Percentiles rank a stretch among this genome's conserved stretches.
These are phyloP conservation scores for Megatriorchis doriae DNA, from an alignment of 2,113 vertebrate genomes.

Conservation along the genomic window DNA sequence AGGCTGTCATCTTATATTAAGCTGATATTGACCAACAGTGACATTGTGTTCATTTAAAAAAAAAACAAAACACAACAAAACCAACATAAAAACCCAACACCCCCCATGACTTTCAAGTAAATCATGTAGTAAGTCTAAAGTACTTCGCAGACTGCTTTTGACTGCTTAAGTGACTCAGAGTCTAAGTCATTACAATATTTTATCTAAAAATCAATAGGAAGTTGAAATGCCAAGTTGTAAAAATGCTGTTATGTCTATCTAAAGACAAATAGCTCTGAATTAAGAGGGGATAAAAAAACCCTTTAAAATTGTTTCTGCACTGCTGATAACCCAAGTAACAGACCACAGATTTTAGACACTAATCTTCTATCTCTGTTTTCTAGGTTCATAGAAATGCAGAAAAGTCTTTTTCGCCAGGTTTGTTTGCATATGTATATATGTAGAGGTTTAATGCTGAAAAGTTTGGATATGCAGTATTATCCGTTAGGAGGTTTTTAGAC, in stretches of 20 bases:
- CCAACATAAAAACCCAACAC: background rate
- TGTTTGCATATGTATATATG: background rate
- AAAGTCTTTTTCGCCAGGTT: background rate
- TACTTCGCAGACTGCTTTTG: background rate
- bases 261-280: background rate
- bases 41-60: background rate
- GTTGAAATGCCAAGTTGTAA: background rate
- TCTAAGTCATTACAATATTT: background rate
- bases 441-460: background rate
- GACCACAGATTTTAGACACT: background rate
- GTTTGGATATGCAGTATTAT: background rate
- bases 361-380: background rate
- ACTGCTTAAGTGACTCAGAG: background rate
- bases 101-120: background rate
- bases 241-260: background rate
- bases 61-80: background rate
- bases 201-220: background rate
- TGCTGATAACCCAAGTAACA: background rate
- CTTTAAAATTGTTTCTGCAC: background rate
- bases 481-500: background rate
- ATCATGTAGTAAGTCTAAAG: background rate
- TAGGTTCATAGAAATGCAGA: background rate
- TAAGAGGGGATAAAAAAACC: accelerated
- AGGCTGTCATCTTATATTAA: background rate
- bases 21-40: background rate